Evolutionary conservation across 2,888 invertebrate genomes (phyloP), one percentile per base, ranked within the genome.

Genomic region (Trachelus troglodyta): DNA sequence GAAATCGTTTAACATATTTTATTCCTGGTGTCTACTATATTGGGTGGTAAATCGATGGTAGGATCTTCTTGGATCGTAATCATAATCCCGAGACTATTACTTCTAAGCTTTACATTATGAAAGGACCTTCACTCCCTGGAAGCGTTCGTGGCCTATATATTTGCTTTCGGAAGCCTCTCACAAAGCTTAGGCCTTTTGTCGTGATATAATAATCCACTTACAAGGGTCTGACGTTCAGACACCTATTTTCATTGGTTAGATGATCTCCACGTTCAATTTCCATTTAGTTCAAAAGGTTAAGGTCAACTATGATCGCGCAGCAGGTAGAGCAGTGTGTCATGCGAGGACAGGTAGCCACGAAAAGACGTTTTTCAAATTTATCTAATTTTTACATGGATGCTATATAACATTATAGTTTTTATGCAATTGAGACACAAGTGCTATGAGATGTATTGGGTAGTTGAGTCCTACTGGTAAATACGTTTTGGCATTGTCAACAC

Each of bases 201-300:
- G 78, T 73, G 76, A 79, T 79, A 81, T 79, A 77, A 80, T 82
- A 80, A 82, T 83, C 80, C 81, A 85, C 81, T 85, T 83, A 82
- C 77, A 30, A 80, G 74, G 77, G 76, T 78, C 74, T 75, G 77
- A 77, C 77, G 74, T 77, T 40, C 73, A 74, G 69, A 78, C 74
- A 73, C 74, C 79, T 69, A 34, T 80, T 82, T 78, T 78, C 79
- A 69, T 81, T 79, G 78, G 73, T 69, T 69, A 76, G 74, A 73
- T 30, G 15, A 31, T 11, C 77, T 75, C 30, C 15, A 56, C 40
- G 74, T 69, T 75, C 33, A 69, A 31, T 74, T 80, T 71, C 76
- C 35, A 40, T 69, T 73, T 69, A 69, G 74, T 73, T 79, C 69
- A n/a, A 40, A 82, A 82, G 82, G 79, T 83, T 78, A 80, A 82